These are phyloP conservation scores for Canis aureus DNA, from an alignment of 2,113 vertebrate genomes.

Conservation along the genomic window DNA sequence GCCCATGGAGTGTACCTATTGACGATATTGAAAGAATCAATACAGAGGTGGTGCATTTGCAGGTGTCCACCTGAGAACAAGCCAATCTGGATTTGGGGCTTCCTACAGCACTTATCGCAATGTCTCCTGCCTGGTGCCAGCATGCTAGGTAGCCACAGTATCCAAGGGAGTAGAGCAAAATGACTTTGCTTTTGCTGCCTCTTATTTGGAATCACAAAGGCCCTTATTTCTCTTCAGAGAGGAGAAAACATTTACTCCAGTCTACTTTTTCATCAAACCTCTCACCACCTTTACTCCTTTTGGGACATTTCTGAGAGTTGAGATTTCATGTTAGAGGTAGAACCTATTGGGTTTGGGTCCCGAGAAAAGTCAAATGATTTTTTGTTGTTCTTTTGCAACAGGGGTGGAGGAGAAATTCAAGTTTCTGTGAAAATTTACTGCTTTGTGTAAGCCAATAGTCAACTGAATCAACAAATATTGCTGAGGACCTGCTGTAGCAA, in stretches of 20 bases:
- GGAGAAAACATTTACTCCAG: neutral
- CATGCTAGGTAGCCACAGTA: accelerated
- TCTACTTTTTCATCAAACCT: neutral
- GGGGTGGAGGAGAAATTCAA: neutral
- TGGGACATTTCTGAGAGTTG: neutral
- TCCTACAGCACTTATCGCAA: neutral
- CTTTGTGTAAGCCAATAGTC: neutral
- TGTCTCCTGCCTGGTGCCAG: neutral
- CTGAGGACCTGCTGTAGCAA: neutral
- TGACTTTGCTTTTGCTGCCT: neutral
- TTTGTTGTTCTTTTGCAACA: neutral
- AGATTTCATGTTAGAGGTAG: neutral
- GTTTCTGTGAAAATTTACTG: neutral
- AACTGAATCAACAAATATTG: neutral
- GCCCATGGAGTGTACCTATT: no score
- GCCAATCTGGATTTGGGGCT: neutral
- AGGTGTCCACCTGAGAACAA: neutral
- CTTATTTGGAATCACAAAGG: neutral
- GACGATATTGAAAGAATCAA: neutral
- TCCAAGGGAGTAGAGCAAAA: neutral
- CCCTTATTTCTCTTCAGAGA: neutral
- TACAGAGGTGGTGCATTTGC: neutral
- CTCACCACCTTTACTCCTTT: neutral
- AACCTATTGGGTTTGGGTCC: neutral
- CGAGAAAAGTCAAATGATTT: neutral